A percentile compares a stretch with the other conserved stretches of the same genome.
Evolutionary conservation across 2,888 invertebrate species (phyloP).

Genomic region (Epirrita christyi): DNA sequence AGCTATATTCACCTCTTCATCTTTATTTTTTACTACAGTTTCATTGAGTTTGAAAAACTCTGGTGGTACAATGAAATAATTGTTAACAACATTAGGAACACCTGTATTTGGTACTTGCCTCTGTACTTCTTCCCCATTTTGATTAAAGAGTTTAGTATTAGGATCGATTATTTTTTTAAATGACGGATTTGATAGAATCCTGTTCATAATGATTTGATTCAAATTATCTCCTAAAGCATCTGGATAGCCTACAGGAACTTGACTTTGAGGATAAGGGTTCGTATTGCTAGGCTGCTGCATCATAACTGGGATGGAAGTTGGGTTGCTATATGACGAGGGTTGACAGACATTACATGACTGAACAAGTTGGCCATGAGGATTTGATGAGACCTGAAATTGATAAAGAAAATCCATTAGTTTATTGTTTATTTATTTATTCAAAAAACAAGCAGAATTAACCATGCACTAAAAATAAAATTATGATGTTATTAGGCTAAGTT

Average conservation of each 20-base stretch:
- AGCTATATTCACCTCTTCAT: neutral
- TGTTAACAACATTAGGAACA: slow-evolving; percentile 51
- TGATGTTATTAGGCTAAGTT: too few species aligned
- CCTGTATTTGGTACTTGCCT: slow-evolving; percentile 29
- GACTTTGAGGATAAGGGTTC: slow-evolving; percentile 42
- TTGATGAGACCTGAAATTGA: slow-evolving; percentile 56
- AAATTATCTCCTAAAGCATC: slow-evolving; percentile 35
- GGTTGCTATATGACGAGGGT: slow-evolving; percentile 30
- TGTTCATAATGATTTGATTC: slow-evolving; percentile 50
- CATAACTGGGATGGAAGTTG: slow-evolving; percentile 22
- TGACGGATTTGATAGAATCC: slow-evolving; percentile 46
- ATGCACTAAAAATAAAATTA: too few species aligned
- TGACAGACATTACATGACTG: slow-evolving; percentile 33
- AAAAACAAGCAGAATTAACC: too few species aligned
- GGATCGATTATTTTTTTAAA: slow-evolving; percentile 48
- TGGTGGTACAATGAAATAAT: slow-evolving; percentile 54
- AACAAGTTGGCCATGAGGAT: slow-evolving; percentile 43
- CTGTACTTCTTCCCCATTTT: slow-evolving; percentile 45
- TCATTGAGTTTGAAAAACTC: slow-evolving; percentile 41
- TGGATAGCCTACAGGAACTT: slow-evolving; percentile 41
- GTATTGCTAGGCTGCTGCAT: slow-evolving; percentile 41
- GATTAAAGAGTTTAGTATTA: slow-evolving; percentile 42
- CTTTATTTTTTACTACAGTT: slow-evolving; percentile 22
- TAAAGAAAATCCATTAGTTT: slow-evolving; percentile 3
- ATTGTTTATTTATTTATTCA: too few species aligned